Evolutionary conservation across 2,797 vertebrate species (phyloP).

Genomic region (Danio albolineatus): DNA sequence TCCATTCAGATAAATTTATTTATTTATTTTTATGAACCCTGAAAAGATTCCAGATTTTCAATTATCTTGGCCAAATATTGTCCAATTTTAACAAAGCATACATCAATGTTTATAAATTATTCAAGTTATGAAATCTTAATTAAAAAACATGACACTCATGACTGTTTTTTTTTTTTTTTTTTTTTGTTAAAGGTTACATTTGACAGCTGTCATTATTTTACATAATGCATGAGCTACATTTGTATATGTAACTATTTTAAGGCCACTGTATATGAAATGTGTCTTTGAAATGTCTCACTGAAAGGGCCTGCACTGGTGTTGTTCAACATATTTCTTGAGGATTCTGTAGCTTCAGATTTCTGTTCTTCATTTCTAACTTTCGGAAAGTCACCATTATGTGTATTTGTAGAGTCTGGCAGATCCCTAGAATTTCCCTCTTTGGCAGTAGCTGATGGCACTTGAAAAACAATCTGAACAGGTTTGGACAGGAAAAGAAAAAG

Average conservation of each 20-base stretch:
- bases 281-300: constrained; percentile 27
- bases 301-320: constrained; percentile 3
- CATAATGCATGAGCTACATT: background rate
- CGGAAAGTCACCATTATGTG: background rate
- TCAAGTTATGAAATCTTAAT: too few relatives aligned
- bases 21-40: too few relatives aligned
- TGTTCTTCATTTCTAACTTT: background rate
- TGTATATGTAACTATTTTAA: background rate
- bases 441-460: background rate
- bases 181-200: too few relatives aligned
- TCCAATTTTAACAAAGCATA: too few relatives aligned
- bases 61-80: too few relatives aligned
- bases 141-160: too few relatives aligned
- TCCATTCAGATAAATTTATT: too few relatives aligned
- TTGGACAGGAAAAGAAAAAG: background rate
- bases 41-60: too few relatives aligned
- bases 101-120: too few relatives aligned
- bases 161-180: too few relatives aligned
- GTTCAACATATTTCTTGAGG: background rate
- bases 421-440: background rate
- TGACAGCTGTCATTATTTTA: background rate
- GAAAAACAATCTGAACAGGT: background rate
- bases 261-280: background rate
- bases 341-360: background rate
- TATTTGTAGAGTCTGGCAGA: background rate